These are phyloP conservation scores for Drosophila tropicalis DNA, from an alignment of 1,140 invertebrate genomes.

Conservation along the genomic window DNA sequence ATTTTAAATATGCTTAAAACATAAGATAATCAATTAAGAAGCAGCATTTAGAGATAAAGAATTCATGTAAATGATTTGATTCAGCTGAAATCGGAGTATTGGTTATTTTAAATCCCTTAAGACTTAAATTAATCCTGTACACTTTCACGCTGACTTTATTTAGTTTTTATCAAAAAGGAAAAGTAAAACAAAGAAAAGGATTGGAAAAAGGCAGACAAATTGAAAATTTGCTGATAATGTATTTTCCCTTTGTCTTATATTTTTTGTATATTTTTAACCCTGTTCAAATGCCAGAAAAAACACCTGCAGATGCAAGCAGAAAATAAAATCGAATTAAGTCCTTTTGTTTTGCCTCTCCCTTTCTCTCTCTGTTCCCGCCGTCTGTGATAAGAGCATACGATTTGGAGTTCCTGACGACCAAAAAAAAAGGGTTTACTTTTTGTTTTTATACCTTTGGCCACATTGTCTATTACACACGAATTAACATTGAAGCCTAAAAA, in stretches of 20 bases:
- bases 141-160: slow-evolving; percentile 54
- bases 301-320: slow-evolving; percentile 45
- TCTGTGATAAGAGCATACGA: slow-evolving; percentile 7
- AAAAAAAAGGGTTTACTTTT: slow-evolving; percentile 23
- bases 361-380: background rate
- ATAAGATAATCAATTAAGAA: background rate
- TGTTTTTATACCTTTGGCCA: slow-evolving; percentile 23
- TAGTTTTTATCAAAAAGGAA: slow-evolving; percentile 38
- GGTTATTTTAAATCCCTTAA: slow-evolving; percentile 1
- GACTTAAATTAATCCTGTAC: slow-evolving; percentile 37
- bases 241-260: slow-evolving; percentile 16
- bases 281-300: slow-evolving; percentile 43
- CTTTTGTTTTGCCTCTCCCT: slow-evolving; percentile 44
- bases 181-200: slow-evolving; percentile 28
- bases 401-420: too few species aligned
- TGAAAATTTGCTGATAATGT: slow-evolving; percentile 44
- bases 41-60: background rate
- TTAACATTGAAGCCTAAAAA: slow-evolving; percentile 47
- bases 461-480: slow-evolving; percentile 63
- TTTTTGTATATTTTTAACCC: background rate
- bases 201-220: slow-evolving; percentile 10
- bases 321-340: slow-evolving; percentile 34
- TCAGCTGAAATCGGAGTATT: background rate
- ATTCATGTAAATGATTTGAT: background rate
- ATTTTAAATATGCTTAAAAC: too few species aligned